Conservation (phyloP, 35 echinoderm and acorn worm genomes). For the Heliocidaris erythrogramma region DNA sequence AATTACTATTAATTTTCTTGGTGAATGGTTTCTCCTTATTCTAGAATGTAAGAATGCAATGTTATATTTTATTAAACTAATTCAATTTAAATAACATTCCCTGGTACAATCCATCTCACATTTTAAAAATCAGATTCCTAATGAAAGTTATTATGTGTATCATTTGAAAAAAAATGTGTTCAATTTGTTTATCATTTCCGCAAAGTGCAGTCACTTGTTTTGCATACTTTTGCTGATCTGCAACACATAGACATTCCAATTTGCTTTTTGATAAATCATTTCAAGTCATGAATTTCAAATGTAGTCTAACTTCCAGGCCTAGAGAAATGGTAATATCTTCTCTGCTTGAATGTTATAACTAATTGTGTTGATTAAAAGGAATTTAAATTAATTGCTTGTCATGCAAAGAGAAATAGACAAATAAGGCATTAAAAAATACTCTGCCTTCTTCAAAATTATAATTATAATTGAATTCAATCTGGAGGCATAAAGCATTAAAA, state of each 20-base stretch:
- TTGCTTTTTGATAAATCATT: neutral
- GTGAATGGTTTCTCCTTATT: neutral
- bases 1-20: neutral
- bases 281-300: too few species aligned
- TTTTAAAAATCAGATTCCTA: neutral
- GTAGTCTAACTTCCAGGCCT: too few species aligned
- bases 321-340: too few species aligned
- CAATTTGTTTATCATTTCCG: neutral
- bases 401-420: too few species aligned
- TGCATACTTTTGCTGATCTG: neutral
- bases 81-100: neutral
- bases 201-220: neutral
- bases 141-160: neutral
- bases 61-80: neutral
- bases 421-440: neutral
- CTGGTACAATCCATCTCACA: neutral
- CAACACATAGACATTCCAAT: neutral
- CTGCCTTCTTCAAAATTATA: neutral
- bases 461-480: neutral
- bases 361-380: too few species aligned
- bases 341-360: too few species aligned
- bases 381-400: too few species aligned
- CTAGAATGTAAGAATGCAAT: neutral
- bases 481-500: neutral
- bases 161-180: neutral